Base-by-base conservation (phyloP, 1,140 invertebrate species). In the Lordiphosa stackelbergi region DNA sequence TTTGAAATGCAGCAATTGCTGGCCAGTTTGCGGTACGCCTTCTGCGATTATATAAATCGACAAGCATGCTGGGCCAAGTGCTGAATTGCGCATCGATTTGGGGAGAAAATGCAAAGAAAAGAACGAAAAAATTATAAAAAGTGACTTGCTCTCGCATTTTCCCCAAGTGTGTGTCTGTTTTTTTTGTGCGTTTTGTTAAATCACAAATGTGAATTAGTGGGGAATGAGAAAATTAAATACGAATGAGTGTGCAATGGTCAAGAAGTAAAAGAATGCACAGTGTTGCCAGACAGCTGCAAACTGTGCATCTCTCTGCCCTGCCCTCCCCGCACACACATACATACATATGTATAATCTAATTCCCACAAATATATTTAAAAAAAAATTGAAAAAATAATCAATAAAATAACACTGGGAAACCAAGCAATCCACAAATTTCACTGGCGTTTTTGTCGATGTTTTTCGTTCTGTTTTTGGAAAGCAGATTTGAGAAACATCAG, bases 241-340 rank as follows among this genome's bases (percentile, higher is more conserved):
- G 74, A 78, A 83, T 74, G 77, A 81, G 77, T 83, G 77, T 83
- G 65, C 72, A 70, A 74, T 74, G 72, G 59, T 62, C 41, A 69
- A 69, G 65, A 65, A 81, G 77, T 81, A 73, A 83, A 81, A 83
- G 78, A 83, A 83, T 81, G 72, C 60, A 56, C 42, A 37, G 78
- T 35, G 77, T 83, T 83, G 77, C 77, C 77, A 83, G 55, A 57
- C 61, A 46, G 68, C 43, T 24, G 38, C 54, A 45, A 49, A 36
- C 42, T 59, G 42, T 37, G 37, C 51, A 34, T 43, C 46, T 43
- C 56, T 51, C 40, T 16, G 51, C 56, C 64, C 64, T 62, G 55
- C 42, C 64, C 54, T 49, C 31, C 47, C 47, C 31, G 35, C 47
- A 37, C 37, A 49, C 7, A 13, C 31, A 42, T 56, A 42, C 52